phyloP scores from a whole-genome alignment of 2,113 vertebrate species.

The Solenodon paradoxus region DNA sequence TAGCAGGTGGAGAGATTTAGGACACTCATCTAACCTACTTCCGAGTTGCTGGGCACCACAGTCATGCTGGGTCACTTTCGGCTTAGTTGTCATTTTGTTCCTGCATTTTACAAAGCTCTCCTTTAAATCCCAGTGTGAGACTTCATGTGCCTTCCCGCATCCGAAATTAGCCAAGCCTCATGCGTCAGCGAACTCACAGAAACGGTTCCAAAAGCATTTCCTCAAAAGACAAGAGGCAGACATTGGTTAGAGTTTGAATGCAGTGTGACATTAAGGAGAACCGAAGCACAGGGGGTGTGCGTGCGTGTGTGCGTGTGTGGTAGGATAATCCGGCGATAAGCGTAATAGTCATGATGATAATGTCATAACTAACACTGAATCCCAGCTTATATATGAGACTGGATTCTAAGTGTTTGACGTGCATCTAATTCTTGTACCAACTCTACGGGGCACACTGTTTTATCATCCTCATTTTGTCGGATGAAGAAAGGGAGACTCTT shows the following conservation, averaged over 20 bases:
- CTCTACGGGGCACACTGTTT: neutral
- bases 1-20: constrained; percentile 25
- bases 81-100: constrained; percentile 32
- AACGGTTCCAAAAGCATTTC: neutral
- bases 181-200: neutral
- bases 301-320: neutral
- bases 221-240: neutral
- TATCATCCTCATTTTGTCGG: neutral
- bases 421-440: neutral
- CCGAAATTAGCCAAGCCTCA: neutral
- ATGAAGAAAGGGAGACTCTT: neutral
- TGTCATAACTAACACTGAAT: neutral
- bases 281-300: too few relatives aligned
- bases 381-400: neutral
- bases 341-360: neutral
- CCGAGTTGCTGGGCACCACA: neutral
- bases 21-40: constrained; percentile 64
- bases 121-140: neutral
- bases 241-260: neutral
- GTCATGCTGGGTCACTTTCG: constrained; percentile 37
- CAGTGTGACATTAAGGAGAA: neutral
- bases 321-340: neutral
- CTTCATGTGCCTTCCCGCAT: neutral
- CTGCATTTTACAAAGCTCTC: neutral
- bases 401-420: neutral